Conservation (phyloP, 2,888 invertebrate genomes). For the Thereva unica region DNA sequence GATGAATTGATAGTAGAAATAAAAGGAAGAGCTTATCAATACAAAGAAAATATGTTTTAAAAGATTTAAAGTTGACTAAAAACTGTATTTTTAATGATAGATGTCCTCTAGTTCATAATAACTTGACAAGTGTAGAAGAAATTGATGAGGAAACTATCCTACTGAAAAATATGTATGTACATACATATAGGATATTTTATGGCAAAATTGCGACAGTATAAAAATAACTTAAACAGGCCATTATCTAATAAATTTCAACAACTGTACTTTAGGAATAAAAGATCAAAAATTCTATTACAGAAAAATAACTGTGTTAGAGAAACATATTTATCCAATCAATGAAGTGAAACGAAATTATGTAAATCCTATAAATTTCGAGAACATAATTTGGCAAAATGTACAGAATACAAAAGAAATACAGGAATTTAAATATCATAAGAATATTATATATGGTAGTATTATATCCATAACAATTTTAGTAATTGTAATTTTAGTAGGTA, state of each 20-base stretch:
- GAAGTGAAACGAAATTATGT: background rate
- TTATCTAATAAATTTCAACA: no score
- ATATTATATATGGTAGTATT: no score
- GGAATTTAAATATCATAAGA: no score
- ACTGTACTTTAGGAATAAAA: no score
- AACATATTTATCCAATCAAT: background rate
- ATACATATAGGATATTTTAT: constrained; percentile 20
- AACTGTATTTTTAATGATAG: constrained; percentile 17
- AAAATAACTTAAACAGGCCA: no score
- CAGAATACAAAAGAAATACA: background rate
- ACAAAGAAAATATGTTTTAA: background rate
- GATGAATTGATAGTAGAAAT: no score
- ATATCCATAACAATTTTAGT: no score
- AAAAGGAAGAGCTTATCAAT: no score
- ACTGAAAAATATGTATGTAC: constrained; percentile 15
- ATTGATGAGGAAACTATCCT: constrained; percentile 29
- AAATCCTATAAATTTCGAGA: background rate
- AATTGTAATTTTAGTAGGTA: no score
- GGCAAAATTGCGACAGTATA: constrained; percentile 18
- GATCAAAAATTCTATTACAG: no score
- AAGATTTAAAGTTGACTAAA: constrained; percentile 19
- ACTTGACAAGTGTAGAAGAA: constrained; percentile 30
- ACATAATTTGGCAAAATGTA: background rate
- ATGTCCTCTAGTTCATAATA: constrained; percentile 27
- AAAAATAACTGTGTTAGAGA: no score